phyloP scores from a whole-genome alignment of 2,797 vertebrate species.

The Cercopithecus hamlyni region DNA sequence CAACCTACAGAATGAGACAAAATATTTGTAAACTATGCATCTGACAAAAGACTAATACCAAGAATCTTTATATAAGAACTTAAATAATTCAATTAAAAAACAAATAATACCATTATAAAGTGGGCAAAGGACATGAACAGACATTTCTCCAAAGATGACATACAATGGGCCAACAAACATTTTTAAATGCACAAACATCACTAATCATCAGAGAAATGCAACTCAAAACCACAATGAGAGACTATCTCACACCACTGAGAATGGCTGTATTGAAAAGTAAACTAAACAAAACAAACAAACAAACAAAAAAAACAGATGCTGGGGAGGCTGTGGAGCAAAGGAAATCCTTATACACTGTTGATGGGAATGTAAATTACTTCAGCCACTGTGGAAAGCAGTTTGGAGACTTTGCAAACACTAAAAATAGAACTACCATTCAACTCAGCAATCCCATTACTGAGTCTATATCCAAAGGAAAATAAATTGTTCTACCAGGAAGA shows the following conservation, averaged over 20 bases:
- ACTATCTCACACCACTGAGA: background rate
- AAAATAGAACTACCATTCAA: background rate
- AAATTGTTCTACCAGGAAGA: background rate
- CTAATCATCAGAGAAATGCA: background rate
- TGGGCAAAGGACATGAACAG: background rate
- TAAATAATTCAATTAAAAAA: background rate
- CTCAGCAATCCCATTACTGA: background rate
- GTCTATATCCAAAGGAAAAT: background rate
- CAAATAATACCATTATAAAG: background rate
- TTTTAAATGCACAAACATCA: background rate
- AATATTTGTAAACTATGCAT: background rate
- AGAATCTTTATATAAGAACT: background rate
- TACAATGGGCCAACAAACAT: background rate
- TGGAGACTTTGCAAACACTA: background rate
- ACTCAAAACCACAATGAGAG: background rate
- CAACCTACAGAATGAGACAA: background rate
- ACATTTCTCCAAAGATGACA: background rate
- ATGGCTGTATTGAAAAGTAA: background rate
- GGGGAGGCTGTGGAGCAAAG: background rate
- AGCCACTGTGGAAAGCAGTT: background rate
- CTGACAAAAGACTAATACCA: background rate
- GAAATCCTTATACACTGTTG: no score
- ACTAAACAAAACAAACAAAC: no score
- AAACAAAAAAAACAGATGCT: background rate
- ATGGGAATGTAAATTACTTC: background rate